Evolutionary conservation across 2,113 vertebrate species (phyloP), one percentile per base, ranked within the genome.

Genomic region (Callipepla squamata): DNA sequence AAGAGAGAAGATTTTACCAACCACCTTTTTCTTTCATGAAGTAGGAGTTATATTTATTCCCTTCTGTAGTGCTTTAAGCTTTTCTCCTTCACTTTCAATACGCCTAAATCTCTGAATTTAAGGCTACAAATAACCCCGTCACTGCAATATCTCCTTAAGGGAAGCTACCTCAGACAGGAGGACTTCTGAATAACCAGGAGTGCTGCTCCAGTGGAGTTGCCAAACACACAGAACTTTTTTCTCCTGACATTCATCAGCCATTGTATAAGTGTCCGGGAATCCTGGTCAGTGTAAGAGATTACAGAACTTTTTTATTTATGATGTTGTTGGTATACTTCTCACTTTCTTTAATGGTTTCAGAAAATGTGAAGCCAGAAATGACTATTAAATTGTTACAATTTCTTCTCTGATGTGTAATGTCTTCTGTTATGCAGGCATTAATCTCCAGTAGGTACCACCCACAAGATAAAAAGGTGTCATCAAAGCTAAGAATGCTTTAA

Each of bases 211-310:
- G 23, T 13, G 61, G 34, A 70, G 55, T 47, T 61, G 59, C 80
- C 51, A 13, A 57, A 34, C 38, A 58, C 26, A 48, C 28, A 50
- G 8, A 7, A 1, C 32, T 25, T 8, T 23, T 67, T 40, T 76
- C 48, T 47, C 26, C 67, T 94, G 70, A 68, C 75, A 82, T 26
- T 85, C 81, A 36, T 45, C 28, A 38, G 22, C 48, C 67, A 11
- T 36, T 85, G 90, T 65, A 73, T 67, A 57, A 40, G 22, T 73
- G 75, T 75, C 80, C 58, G 89, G 87, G 87, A 92, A 85, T 63
- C 15, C 65, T 36, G 68, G 61, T 32, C 50, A 63, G 38, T 22
- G 91, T 40, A 76, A 76, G 28, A 48, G 23, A 36, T 61, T 55
- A 32, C 22, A 77, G 42, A 12, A 19, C 26, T 62, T 86, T 62